Conservation (phyloP, 1,140 invertebrate species). For the Drosophila athabasca region DNA sequence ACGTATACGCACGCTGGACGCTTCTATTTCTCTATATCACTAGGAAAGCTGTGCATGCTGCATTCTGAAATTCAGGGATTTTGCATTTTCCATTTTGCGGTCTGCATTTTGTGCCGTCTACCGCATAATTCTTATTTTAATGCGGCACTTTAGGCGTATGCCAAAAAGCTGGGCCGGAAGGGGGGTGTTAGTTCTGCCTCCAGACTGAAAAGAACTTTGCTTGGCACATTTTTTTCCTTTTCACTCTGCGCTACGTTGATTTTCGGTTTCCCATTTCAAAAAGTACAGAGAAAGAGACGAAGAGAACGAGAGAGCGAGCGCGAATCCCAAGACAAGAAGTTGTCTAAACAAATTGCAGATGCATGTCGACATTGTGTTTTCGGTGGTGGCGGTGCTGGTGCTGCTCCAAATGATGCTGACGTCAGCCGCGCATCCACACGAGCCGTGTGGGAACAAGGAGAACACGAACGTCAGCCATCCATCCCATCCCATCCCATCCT, state of each 20-base stretch:
- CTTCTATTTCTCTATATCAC: slow-evolving; percentile 14
- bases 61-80: not conserved
- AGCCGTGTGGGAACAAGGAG: slow-evolving; percentile 35
- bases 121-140: slow-evolving; percentile 59
- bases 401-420: slow-evolving; percentile 49
- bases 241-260: slow-evolving; percentile 20
- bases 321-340: slow-evolving; percentile 40
- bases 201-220: slow-evolving; percentile 26
- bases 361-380: slow-evolving; percentile 40
- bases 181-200: slow-evolving; percentile 3
- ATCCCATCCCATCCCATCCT: not conserved
- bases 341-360: slow-evolving; percentile 58
- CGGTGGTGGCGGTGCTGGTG: slow-evolving; percentile 1
- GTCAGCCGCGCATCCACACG: slow-evolving; percentile 43
- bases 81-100: slow-evolving; percentile 18
- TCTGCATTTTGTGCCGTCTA: slow-evolving; percentile 26
- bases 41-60: too few species aligned
- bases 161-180: slow-evolving; percentile 6
- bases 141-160: slow-evolving; percentile 42
- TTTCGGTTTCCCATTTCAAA: slow-evolving; percentile 42
- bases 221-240: slow-evolving; percentile 15
- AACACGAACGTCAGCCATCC: not conserved
- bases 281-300: not conserved
- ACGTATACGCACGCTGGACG: slow-evolving; percentile 58
- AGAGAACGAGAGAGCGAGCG: not conserved